A percentile compares a stretch with the other conserved stretches of the same genome.
phyloP scores from a whole-genome alignment of 2,797 vertebrate species.

The Centroberyx gerrardi region DNA sequence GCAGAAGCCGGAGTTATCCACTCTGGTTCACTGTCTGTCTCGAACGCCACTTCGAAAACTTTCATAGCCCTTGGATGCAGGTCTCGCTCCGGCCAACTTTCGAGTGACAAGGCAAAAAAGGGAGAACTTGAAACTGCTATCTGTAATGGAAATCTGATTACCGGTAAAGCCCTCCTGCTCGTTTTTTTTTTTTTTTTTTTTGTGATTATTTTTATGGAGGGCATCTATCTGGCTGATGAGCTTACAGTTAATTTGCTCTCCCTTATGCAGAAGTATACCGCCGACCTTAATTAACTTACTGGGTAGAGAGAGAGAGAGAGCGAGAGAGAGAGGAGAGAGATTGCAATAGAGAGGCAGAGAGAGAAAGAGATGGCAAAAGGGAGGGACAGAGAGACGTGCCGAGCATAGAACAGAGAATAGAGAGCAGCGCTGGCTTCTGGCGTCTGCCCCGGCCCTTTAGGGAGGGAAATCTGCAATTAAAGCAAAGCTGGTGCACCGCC shows the following conservation, averaged over 20 bases:
- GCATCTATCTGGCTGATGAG: slow-evolving; percentile 53
- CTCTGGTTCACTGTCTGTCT: slow-evolving; percentile 37
- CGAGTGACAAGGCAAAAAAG: slow-evolving; percentile 54
- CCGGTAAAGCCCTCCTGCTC: slow-evolving; percentile 45
- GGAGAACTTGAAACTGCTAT: slow-evolving; percentile 49
- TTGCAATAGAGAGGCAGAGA: slow-evolving; percentile 34
- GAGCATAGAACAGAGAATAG: slow-evolving; percentile 51
- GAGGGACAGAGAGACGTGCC: slow-evolving; percentile 39
- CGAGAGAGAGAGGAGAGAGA: slow-evolving; percentile 30
- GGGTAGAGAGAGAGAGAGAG: slow-evolving; percentile 48
- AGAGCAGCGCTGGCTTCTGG: slow-evolving; percentile 15
- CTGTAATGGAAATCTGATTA: slow-evolving; percentile 74
- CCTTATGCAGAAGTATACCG: slow-evolving; percentile 48
- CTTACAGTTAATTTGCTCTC: slow-evolving; percentile 54
- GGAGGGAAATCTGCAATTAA: slow-evolving; percentile 68
- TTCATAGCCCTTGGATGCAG: slow-evolving; percentile 33
- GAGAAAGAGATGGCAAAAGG: slow-evolving; percentile 34
- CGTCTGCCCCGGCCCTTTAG: slow-evolving; percentile 35
- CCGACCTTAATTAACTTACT: slow-evolving; percentile 72
- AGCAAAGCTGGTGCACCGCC: slow-evolving; percentile 48
- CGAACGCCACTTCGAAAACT: slow-evolving; percentile 46
- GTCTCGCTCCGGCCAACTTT: slow-evolving; percentile 38
- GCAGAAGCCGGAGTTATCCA: slow-evolving; percentile 36
- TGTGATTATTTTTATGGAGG: slow-evolving; percentile 38
- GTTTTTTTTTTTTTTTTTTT: slow-evolving; percentile 2